Percentiles rank a stretch among this genome's conserved stretches.
Evolutionary conservation across 2,888 invertebrate genomes (phyloP).

Genomic region (Globia sparganii): DNA sequence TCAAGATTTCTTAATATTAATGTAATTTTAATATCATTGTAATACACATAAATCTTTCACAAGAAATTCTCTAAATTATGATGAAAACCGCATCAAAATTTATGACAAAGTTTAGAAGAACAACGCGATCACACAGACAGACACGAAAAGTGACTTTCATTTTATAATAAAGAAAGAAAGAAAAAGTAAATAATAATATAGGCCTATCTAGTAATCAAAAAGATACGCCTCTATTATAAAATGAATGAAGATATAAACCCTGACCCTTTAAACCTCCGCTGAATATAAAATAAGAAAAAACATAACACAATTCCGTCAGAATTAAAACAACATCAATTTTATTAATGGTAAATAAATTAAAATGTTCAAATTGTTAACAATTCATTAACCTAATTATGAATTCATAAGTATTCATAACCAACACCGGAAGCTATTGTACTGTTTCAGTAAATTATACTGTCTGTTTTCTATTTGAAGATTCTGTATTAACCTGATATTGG

Average conservation of each 20-base stretch:
- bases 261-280: not conserved
- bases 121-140: not conserved
- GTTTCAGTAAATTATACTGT: conserved; percentile 25
- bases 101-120: not conserved
- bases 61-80: not conserved
- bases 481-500: not conserved
- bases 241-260: not conserved
- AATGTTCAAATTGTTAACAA: conserved; percentile 19
- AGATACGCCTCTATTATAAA: not conserved
- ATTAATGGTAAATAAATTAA: conserved; percentile 22
- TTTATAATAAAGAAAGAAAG: too few relatives aligned
- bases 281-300: conserved; percentile 16
- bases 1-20: not conserved
- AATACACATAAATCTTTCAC: not conserved
- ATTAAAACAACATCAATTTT: conserved; percentile 18
- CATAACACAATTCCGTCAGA: not conserved
- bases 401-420: conserved; percentile 4
- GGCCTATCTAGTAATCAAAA: not conserved
- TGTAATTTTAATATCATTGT: not conserved
- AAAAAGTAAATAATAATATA: too few relatives aligned
- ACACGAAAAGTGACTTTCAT: not conserved
- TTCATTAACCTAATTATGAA: conserved; percentile 32
- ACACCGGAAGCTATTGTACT: conserved; percentile 16
- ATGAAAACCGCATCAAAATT: not conserved
- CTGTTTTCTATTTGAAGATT: conserved; percentile 9